Conservation (phyloP, 1,140 invertebrate species). For the Ridgeia piscesae region DNA sequence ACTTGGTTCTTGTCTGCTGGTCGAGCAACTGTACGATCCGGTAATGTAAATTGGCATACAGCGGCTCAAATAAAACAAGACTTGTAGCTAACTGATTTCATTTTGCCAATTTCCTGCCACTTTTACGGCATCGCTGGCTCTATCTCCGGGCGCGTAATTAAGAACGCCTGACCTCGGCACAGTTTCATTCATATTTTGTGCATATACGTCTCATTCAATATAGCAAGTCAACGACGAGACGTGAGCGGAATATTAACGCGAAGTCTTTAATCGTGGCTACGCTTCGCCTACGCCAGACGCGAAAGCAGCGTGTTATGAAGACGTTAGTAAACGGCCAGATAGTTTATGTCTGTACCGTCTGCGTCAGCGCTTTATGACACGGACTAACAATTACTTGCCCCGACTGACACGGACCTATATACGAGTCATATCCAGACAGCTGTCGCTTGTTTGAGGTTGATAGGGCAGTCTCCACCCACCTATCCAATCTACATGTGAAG, state of each 20-base stretch:
- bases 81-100: background rate
- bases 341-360: background rate
- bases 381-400: background rate
- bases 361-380: background rate
- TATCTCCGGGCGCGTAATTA: background rate
- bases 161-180: background rate
- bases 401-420: background rate
- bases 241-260: background rate
- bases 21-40: too few species aligned
- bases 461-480: background rate
- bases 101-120: background rate
- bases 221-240: background rate
- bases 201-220: background rate
- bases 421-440: background rate
- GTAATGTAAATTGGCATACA: too few species aligned
- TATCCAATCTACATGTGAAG: background rate
- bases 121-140: background rate
- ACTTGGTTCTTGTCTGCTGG: too few species aligned
- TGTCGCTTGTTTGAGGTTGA: background rate
- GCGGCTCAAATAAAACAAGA: too few species aligned
- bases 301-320: background rate
- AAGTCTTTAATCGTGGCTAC: background rate
- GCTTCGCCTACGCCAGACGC: background rate
- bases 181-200: background rate
- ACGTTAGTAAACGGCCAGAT: background rate